Evolutionary conservation across 2,797 vertebrate genomes (phyloP).

Genomic region (Capromys pilorides): DNA sequence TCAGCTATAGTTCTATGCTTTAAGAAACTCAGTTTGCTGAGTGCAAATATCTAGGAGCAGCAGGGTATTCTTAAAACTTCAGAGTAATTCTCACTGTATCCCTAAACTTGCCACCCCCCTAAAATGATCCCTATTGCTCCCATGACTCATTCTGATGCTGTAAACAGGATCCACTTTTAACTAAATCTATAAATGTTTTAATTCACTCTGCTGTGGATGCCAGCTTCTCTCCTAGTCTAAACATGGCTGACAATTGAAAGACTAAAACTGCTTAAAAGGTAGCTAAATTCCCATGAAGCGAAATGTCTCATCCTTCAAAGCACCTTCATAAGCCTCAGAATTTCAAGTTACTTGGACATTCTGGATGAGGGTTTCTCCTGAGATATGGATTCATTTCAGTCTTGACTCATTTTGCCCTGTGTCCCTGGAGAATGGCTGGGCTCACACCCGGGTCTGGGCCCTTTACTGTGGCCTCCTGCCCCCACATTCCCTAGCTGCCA

Average conservation of each 20-base stretch:
- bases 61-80: constrained; percentile 1
- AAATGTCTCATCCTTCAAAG: constrained; percentile 34
- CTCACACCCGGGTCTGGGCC: not conserved
- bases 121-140: not conserved
- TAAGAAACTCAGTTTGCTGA: not conserved
- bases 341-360: not conserved
- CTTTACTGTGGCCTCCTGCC: constrained; percentile 31
- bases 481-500: constrained; percentile 68
- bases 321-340: not conserved
- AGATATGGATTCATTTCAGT: constrained; percentile 51
- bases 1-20: not conserved
- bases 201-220: constrained; percentile 20
- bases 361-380: not conserved
- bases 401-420: not conserved
- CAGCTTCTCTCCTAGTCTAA: not conserved
- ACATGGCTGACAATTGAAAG: constrained; percentile 47
- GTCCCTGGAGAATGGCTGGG: not conserved
- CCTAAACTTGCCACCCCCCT: constrained; percentile 1
- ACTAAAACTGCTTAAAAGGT: not conserved
- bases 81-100: constrained; percentile 29
- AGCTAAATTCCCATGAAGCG: not conserved
- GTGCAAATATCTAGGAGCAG: not conserved
- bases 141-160: not conserved
- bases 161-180: constrained; percentile 25
- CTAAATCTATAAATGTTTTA: constrained; percentile 44